Conservation (phyloP, 1,140 invertebrate species). For the Armadillidium nasatum region DNA sequence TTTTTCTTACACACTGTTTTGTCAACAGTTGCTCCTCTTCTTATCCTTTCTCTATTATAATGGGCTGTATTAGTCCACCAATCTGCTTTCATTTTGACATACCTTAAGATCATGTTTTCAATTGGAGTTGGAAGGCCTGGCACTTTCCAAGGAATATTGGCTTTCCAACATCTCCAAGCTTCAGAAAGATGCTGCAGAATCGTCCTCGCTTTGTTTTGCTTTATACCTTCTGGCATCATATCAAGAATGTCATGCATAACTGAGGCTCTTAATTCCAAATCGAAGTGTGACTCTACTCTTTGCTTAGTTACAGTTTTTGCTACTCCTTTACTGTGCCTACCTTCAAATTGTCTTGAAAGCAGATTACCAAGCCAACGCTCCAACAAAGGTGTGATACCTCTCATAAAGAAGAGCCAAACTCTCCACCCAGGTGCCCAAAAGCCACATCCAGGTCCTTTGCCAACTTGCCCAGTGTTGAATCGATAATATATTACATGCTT, state of each 20-base stretch:
- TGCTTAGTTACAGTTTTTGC: conserved; percentile 99
- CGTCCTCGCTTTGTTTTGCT: conserved; percentile 98
- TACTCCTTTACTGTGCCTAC: conserved; percentile 96
- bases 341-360: conserved; percentile 96
- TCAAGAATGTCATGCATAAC: conserved; percentile 99
- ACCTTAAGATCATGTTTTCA: conserved; percentile 99
- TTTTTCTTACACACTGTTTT: conserved; percentile 99
- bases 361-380: conserved; percentile 98
- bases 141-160: conserved; percentile 99
- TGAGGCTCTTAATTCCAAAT: conserved; percentile 93
- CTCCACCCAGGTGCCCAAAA: conserved; percentile 99
- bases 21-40: conserved; percentile 90
- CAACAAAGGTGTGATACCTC: conserved; percentile 94
- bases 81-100: conserved; percentile 99
- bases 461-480: conserved; percentile 97
- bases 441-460: conserved; percentile 98
- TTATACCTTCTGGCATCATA: conserved; percentile 99
- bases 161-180: conserved; percentile 99
- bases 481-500: conserved; percentile 99
- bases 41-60: conserved; percentile 95
- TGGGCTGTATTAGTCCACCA: conserved; percentile 99
- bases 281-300: conserved; percentile 98
- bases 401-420: conserved; percentile 99
- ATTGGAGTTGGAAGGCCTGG: conserved; percentile 97
- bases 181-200: conserved; percentile 98